Evolutionary conservation across 2,113 vertebrate genomes (phyloP).

Genomic region (Chinchilla lanigera): DNA sequence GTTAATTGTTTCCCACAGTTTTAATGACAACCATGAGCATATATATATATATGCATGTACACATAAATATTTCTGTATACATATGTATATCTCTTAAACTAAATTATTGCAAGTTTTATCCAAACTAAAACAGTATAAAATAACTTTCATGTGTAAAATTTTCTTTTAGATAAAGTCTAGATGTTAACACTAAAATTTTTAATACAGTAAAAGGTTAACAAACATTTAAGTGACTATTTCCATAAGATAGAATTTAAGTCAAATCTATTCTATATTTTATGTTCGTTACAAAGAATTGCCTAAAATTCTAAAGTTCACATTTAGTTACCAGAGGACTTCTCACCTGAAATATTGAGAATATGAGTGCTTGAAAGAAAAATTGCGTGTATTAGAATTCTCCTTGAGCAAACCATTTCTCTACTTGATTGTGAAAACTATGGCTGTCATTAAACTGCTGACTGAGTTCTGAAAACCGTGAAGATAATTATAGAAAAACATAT

Average conservation of each 20-base stretch:
- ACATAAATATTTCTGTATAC: background rate
- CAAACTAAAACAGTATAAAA: background rate
- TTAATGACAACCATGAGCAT: background rate
- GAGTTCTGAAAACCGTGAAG: background rate
- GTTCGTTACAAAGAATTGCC: background rate
- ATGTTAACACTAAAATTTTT: background rate
- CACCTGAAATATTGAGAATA: background rate
- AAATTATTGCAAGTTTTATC: background rate
- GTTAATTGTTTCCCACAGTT: background rate
- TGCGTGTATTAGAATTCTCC: background rate
- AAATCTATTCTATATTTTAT: background rate
- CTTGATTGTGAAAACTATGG: background rate
- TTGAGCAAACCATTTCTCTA: background rate
- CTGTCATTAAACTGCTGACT: constrained; percentile 3
- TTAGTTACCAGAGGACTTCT: background rate
- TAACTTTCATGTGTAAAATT: constrained; percentile 2
- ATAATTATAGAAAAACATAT: constrained; percentile 6
- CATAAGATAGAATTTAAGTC: background rate
- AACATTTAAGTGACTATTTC: background rate
- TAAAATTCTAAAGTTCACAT: constrained; percentile 2
- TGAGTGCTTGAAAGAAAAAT: background rate
- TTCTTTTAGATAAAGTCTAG: background rate
- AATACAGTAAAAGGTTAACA: background rate
- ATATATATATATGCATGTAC: background rate
- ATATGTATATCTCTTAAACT: background rate